Percentiles rank a stretch among this genome's conserved stretches.
Conservation (phyloP, 1,140 invertebrate genomes). For the Drosophila equinoxialis region DNA sequence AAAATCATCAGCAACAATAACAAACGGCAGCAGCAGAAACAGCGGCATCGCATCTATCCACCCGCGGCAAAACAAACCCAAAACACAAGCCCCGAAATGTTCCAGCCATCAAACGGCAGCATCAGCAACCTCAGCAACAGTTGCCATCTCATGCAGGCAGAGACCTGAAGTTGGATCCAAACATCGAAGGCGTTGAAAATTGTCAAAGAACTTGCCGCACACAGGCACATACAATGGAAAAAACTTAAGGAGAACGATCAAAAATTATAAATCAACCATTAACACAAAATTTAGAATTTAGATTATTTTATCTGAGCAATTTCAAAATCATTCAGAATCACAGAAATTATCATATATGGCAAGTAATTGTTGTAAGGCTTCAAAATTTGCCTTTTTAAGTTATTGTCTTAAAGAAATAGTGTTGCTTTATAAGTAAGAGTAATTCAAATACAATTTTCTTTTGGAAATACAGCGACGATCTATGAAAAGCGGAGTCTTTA, state of each 20-base stretch:
- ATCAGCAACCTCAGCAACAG: constrained; percentile 53
- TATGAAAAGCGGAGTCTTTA: too few species aligned
- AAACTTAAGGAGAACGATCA: neutral
- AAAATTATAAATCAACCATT: neutral
- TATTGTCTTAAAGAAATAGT: too few species aligned
- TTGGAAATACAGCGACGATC: too few species aligned
- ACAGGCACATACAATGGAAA: constrained; percentile 45
- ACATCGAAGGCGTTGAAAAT: constrained; percentile 77
- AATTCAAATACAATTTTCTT: too few species aligned
- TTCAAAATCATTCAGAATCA: too few species aligned
- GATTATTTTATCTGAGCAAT: too few species aligned
- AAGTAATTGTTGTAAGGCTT: too few species aligned
- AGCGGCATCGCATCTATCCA: neutral
- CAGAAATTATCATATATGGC: too few species aligned
- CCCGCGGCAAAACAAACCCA: constrained; percentile 74
- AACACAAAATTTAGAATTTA: neutral
- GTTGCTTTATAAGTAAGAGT: too few species aligned
- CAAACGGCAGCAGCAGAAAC: constrained; percentile 35
- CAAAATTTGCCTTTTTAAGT: too few species aligned
- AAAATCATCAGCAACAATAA: constrained; percentile 74
- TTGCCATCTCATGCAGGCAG: constrained; percentile 77
- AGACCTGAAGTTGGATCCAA: constrained; percentile 56
- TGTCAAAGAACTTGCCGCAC: constrained; percentile 78
- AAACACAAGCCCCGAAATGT: constrained; percentile 32
- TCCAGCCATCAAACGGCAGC: constrained; percentile 67